Evolutionary conservation across 2,113 vertebrate species (phyloP), one percentile per base, ranked within the genome.

Genomic region (Vulpes lagopus): DNA sequence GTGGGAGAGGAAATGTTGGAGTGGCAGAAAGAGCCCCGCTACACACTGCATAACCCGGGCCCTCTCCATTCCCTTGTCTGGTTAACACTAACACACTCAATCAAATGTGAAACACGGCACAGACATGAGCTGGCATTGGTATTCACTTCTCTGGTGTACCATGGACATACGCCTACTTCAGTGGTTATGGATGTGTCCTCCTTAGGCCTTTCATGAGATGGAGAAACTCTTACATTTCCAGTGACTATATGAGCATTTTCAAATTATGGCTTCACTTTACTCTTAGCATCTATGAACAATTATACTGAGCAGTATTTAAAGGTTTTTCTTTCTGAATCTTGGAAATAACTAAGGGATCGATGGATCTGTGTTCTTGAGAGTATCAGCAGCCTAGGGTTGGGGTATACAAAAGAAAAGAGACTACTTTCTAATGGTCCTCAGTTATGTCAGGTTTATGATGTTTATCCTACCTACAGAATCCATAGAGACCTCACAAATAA

Each of bases 11-110:
- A 59, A 35, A 20, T 2, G 0, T 20, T 65, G 17, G 19, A 43
- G 30, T 9, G 2, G 5, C 16, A 60, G 80, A n/a, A 12, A 43
- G 35, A 59, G 55, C 32, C 25, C 55, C 74, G n/a, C 57, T 78
- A 5, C 32, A 30, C 3, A 71, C 2, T n/a, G 0, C 1, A 0
- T 59, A 35, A 76, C 15, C 25, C 2, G 8, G 43, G 43, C 9
- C 8, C n/a, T 80, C n/a, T 80, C 88, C 2, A 5, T 27, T 78
- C 20, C 8, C 3, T 79, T 59, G 19, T 38, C 43, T 14, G 5
- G 19, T 38, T 84, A 38, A 25, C 23, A 43, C 17, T 19, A 57
- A 88, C 59, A 43, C n/a, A 64, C 3, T 12, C 20, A 59, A 7
- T 65, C 35, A 81, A 85, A 82, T 12, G 2, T 4, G 25, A 71